These are phyloP conservation scores for Acrobasis consociella DNA, from an alignment of 2,888 invertebrate genomes.

Conservation along the genomic window DNA sequence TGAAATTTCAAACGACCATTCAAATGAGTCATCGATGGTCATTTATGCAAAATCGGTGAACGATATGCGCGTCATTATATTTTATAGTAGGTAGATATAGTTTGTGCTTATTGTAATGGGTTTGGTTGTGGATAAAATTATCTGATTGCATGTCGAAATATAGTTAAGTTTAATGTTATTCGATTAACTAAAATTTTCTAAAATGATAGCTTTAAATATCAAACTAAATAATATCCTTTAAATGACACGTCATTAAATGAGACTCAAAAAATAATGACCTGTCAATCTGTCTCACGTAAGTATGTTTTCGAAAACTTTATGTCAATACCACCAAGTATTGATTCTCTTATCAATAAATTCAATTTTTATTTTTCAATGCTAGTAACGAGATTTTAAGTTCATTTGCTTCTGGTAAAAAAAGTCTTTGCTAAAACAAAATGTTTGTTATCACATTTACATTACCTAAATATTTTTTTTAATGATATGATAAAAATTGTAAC, in stretches of 20 bases:
- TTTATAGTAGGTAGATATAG: conserved; percentile 20
- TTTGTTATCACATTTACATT: no score
- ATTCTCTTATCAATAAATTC: not conserved
- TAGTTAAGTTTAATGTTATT: not conserved
- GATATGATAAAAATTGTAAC: no score
- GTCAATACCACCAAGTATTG: not conserved
- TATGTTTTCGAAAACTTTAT: not conserved
- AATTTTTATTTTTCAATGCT: not conserved
- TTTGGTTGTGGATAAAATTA: not conserved
- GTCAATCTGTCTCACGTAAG: not conserved
- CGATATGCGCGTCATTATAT: conserved; percentile 24
- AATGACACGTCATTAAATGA: not conserved
- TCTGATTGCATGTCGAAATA: not conserved
- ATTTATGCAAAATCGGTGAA: conserved; percentile 38
- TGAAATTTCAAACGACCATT: conserved; percentile 40
- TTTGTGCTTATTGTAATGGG: conserved; percentile 25
- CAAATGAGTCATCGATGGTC: conserved; percentile 42
- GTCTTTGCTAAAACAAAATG: no score
- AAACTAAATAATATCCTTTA: not conserved
- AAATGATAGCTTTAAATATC: not conserved
- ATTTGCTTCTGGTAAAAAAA: no score
- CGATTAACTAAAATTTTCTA: not conserved
- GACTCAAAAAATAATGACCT: not conserved
- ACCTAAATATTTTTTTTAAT: no score
- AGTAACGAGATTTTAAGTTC: no score